A percentile compares a stretch with the other conserved stretches of the same genome.
These are phyloP conservation scores for Oreortyx pictus DNA, from an alignment of 2,797 vertebrate genomes.

Conservation along the genomic window DNA sequence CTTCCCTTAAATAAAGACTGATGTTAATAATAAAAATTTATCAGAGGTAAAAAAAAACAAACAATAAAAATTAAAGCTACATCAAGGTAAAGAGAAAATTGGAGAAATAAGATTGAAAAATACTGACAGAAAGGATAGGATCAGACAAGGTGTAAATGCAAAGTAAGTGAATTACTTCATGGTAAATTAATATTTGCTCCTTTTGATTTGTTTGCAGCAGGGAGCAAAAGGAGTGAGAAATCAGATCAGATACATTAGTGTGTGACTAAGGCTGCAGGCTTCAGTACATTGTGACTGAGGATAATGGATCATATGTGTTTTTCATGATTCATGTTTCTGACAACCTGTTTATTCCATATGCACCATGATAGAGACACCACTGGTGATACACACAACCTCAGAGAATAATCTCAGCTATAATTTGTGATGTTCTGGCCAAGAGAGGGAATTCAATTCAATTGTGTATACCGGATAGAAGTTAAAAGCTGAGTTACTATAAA, in stretches of 20 bases:
- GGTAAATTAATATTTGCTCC: neutral
- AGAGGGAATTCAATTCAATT: neutral
- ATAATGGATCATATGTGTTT: neutral
- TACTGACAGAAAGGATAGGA: neutral
- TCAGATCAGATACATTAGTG: neutral
- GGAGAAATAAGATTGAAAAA: neutral
- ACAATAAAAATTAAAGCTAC: neutral
- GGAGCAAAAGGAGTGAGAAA: neutral
- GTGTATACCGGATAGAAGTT: neutral
- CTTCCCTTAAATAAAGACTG: neutral
- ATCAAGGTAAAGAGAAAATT: neutral
- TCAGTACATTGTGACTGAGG: neutral
- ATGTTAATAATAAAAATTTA: neutral
- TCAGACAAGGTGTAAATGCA: neutral
- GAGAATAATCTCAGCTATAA: neutral
- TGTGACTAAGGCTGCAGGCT: neutral
- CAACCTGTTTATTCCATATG: neutral
- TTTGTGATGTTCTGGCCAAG: neutral
- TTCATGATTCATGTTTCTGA: neutral
- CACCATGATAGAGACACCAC: neutral
- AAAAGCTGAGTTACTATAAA: neutral
- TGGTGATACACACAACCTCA: neutral
- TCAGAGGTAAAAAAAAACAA: neutral
- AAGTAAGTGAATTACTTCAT: neutral
- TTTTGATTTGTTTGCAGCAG: slow-evolving; percentile 1